Evolutionary conservation across 2,113 vertebrate genomes (phyloP).

Genomic region (Hymenochirus boettgeri): DNA sequence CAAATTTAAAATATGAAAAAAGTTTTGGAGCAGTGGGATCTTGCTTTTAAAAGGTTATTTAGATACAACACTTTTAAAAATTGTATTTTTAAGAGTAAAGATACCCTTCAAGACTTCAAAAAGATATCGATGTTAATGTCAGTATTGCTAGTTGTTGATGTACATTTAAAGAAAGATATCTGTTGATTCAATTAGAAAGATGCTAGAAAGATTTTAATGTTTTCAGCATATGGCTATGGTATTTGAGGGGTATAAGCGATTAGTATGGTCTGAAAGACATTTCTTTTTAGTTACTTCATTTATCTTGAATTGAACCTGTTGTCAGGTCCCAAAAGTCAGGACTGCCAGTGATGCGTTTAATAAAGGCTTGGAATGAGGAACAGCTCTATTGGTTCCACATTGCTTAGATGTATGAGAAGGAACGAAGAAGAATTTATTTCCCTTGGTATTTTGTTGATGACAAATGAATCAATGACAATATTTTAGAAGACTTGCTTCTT

Average conservation of each 20-base stretch:
- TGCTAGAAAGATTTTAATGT: too few relatives aligned
- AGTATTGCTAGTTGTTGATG: too few relatives aligned
- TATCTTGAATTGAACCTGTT: slow-evolving; percentile 26
- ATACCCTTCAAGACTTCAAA: too few relatives aligned
- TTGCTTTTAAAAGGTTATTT: too few relatives aligned
- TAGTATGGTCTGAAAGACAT: neutral
- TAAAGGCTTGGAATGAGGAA: neutral
- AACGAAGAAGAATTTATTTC: neutral
- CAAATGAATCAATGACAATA: neutral
- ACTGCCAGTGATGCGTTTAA: slow-evolving; percentile 17
- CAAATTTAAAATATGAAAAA: too few relatives aligned
- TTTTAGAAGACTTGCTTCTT: neutral
- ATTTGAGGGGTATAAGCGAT: neutral
- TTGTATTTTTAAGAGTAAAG: too few relatives aligned
- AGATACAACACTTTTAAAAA: too few relatives aligned
- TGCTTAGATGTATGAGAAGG: neutral
- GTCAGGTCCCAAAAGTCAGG: neutral
- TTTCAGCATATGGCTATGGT: too few relatives aligned
- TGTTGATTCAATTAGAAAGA: too few relatives aligned
- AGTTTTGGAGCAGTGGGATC: too few relatives aligned
- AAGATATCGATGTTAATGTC: too few relatives aligned
- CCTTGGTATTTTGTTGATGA: neutral
- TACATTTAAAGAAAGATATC: too few relatives aligned
- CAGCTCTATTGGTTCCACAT: neutral
- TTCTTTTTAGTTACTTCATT: slow-evolving; percentile 13